These are phyloP conservation scores for Galleria mellonella DNA, from an alignment of 1,140 invertebrate species.

Conservation along the genomic window DNA sequence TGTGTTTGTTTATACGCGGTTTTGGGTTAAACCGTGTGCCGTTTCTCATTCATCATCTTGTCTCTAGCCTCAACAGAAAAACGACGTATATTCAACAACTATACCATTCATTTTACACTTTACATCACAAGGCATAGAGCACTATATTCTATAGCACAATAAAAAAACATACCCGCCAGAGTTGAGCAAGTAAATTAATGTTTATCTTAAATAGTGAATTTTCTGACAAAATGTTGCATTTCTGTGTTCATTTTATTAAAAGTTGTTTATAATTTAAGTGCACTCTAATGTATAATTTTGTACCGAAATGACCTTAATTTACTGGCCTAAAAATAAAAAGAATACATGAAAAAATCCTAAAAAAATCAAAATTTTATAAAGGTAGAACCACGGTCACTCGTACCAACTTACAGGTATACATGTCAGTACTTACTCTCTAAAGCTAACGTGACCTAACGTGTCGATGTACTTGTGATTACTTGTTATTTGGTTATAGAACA, in stretches of 20 bases:
- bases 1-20: slow-evolving; percentile 1
- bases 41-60: slow-evolving; percentile 19
- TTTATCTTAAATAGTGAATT: slow-evolving; percentile 9
- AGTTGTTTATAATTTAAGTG: too few relatives aligned
- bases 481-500: not conserved
- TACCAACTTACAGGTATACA: not conserved
- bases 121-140: not conserved
- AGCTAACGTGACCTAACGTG: not conserved
- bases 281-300: too few relatives aligned
- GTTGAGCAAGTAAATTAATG: slow-evolving; percentile 2
- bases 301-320: too few relatives aligned
- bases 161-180: not conserved
- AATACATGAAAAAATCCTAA: too few relatives aligned
- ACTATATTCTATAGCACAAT: not conserved
- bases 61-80: slow-evolving; percentile 1
- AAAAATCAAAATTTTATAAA: too few relatives aligned
- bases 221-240: slow-evolving; percentile 4
- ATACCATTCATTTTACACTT: not conserved
- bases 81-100: not conserved
- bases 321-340: too few relatives aligned
- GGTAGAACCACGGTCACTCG: not conserved
- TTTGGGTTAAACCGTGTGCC: slow-evolving; percentile 15
- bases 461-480: not conserved
- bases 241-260: not conserved
- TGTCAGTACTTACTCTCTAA: not conserved